phyloP scores from a whole-genome alignment of 1,140 invertebrate species.

The Dendrolimus kikuchii region DNA sequence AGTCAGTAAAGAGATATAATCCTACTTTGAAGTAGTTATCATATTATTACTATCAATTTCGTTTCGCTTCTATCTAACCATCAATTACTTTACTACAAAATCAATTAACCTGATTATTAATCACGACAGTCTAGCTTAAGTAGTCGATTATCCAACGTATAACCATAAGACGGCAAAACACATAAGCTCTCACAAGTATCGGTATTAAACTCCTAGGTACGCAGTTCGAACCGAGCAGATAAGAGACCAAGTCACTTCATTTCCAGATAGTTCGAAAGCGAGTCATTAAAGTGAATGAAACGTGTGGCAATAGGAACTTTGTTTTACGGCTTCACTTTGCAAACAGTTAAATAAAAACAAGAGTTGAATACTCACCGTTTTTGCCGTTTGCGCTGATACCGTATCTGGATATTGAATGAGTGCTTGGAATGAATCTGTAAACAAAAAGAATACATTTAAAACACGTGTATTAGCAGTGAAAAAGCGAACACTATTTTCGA shows the following conservation, averaged over 20 bases:
- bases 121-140: background rate
- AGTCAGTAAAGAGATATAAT: too few species aligned
- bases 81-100: too few species aligned
- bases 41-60: too few species aligned
- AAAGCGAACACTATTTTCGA: too few species aligned
- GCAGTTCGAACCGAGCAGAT: slow-evolving; percentile 27
- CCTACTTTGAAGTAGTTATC: too few species aligned
- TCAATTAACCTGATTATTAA: too few species aligned
- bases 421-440: slow-evolving; percentile 98
- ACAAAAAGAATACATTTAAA: slow-evolving; percentile 24
- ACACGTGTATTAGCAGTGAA: too few species aligned
- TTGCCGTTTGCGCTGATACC: slow-evolving; percentile 95
- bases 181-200: slow-evolving; percentile 3
- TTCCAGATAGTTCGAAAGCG: slow-evolving; percentile 50
- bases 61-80: too few species aligned
- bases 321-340: slow-evolving; percentile 61
- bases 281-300: slow-evolving; percentile 64
- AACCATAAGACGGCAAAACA: background rate
- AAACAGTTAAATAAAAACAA: slow-evolving; percentile 64
- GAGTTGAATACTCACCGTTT: slow-evolving; percentile 82
- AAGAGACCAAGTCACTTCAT: slow-evolving; percentile 42
- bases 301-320: slow-evolving; percentile 61
- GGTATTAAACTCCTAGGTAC: slow-evolving; percentile 13
- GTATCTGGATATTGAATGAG: slow-evolving; percentile 98
- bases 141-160: background rate